These are phyloP conservation scores for Myxocyprinus asiaticus DNA, from an alignment of 2,113 vertebrate species.

Conservation along the genomic window DNA sequence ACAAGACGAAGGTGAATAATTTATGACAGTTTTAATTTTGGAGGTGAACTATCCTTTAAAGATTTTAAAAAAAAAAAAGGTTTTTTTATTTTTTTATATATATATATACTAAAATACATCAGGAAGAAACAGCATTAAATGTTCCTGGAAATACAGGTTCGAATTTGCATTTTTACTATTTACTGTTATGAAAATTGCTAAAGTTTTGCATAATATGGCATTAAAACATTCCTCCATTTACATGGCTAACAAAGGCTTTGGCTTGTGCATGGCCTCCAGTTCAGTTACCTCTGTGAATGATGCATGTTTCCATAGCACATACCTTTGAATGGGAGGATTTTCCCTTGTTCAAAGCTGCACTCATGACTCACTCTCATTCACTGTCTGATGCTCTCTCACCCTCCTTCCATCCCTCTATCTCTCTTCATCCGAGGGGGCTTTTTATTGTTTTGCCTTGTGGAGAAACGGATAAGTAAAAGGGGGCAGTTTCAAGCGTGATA, in stretches of 20 bases:
- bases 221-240: not conserved
- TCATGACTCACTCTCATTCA: not conserved
- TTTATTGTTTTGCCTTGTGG: constrained; percentile 2
- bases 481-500: constrained; percentile 27
- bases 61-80: too few species aligned
- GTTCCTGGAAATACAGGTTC: not conserved
- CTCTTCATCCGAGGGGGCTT: constrained; percentile 14
- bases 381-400: not conserved
- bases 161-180: not conserved
- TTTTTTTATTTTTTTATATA: too few species aligned
- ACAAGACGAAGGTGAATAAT: too few species aligned
- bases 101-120: too few species aligned
- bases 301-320: constrained; percentile 16
- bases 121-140: too few species aligned
- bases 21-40: too few species aligned
- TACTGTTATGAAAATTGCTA: not conserved
- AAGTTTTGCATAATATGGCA: not conserved
- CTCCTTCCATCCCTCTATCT: not conserved
- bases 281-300: constrained; percentile 28
- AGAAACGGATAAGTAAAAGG: not conserved
- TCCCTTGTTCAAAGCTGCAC: constrained; percentile 33
- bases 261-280: constrained; percentile 6
- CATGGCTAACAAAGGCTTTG: constrained; percentile 3
- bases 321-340: constrained; percentile 24
- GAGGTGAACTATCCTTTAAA: too few species aligned